Base-by-base conservation (phyloP, 2,888 invertebrate genomes). In the Metopia argyrocephala region DNA sequence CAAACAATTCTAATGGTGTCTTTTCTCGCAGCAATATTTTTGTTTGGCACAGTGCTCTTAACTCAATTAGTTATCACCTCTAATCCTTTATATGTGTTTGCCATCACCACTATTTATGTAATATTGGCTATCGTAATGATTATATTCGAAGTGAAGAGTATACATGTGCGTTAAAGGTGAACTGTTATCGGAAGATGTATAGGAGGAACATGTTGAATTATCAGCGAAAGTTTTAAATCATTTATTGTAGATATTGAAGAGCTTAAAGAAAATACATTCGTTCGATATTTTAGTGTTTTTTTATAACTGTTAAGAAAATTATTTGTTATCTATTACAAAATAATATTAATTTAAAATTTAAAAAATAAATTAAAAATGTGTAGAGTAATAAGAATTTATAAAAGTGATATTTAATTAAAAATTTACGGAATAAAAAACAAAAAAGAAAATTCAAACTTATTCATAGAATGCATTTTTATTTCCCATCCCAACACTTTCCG, bases 111-210 rank as follows among this genome's bases (percentile, higher is more conserved):
- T 6, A 66, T 85, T 48, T 88, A 87, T 82, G 76, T 87, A 56
- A 48, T 69, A 5, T 57, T 87, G 70, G 84, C 88, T 1, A 45
- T 85, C 5, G 3, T 86, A 0, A 70, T 85, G 73, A 87, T 88
- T 52, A 85, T 82, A 80, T 61, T 88, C n/a, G 88, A 88, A 62
- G 86, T 88, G 48, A 85, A 86, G 65, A 87, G 86, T 71, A 82
- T 87, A 66, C 87, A 86, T 70, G 85, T 88, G 74, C 85, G 88
- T 31, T 88, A 70, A 87, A 15, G 12, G 2, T 0, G 48, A 18
- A 38, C 15, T 38, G 38, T 38, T 38, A 2, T 7, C 18, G 48
- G 12, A 27, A 18, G 15, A 5, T 12, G 38, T 3, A 38, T 2
- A 38, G 2, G n/a, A 6, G 15, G 0, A n/a, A 45, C 15, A 20